Base-by-base conservation (phyloP, 2,797 vertebrate genomes). In the Threskiornis aethiopicus region DNA sequence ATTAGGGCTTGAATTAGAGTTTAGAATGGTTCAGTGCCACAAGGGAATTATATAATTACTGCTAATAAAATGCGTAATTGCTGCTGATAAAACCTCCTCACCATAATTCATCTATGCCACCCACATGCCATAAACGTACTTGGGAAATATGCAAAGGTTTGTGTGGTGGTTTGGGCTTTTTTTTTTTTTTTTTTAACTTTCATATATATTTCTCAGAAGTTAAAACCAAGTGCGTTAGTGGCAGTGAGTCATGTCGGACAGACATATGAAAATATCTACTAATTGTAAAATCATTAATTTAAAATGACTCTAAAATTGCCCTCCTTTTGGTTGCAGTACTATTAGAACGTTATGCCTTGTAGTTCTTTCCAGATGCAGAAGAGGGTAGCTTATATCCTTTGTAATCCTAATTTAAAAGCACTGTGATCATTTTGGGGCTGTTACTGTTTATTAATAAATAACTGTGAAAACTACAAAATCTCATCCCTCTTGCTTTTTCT, bases 51-150 rank as follows among this genome's bases (percentile, higher is more conserved):
- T 46, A 22, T 79, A 61, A 65, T 73, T 95, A 41, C 52, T 66
- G 51, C 59, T 92, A 47, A 66, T 83, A 82, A 94, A 78, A 62
- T 44, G 31, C 49, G 41, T 87, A 89, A 94, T 93, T 92, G 89
- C 33, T 69, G 71, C 59, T 86, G 83, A 65, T 84, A 90, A 90
- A 89, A 61, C 39, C 31, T 31, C 42, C 61, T 84, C 0, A 0
- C 21, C 22, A 4, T 80, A 87, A 59, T 71, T 92, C 61, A 72
- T 62, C 51, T 69, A 10, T 89, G 44, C 84, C 65, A 67, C 62
- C 67, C 46, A 65, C 62, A 14, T 14, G 13, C 29, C 37, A 16
- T 82, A 82, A 89, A 67, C 13, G 31, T 57, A 33, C 35, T 31
- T 54, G 59, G 24, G 35, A 72, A 93, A 67, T 9, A 82, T 5